These are phyloP conservation scores for Periphyllus acericola DNA, from an alignment of 2,888 invertebrate species.

Conservation along the genomic window DNA sequence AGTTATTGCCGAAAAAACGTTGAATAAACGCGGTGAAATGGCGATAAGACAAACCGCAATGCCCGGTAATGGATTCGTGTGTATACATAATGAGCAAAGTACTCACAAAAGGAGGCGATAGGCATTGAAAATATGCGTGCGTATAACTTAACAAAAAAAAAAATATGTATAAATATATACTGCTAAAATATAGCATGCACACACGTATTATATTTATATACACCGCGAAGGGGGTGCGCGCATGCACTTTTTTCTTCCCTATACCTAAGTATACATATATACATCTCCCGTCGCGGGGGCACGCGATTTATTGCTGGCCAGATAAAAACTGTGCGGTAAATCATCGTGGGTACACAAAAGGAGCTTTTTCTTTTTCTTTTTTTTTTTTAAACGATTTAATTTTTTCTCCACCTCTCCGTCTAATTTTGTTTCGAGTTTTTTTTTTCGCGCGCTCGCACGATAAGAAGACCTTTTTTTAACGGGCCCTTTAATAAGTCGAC, in stretches of 20 bases:
- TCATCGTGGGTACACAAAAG: constrained; percentile 58
- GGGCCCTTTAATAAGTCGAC: constrained; percentile 59
- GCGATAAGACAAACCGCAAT: constrained; percentile 60
- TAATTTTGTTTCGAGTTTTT: constrained; percentile 47
- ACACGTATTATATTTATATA: constrained; percentile 9
- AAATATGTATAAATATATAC: constrained; percentile 7
- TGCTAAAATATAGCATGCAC: not conserved
- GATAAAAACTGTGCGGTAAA: constrained; percentile 60
- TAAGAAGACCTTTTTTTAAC: constrained; percentile 42
- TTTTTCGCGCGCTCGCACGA: constrained; percentile 27
- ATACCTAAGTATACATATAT: no score
- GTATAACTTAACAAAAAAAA: constrained; percentile 27
- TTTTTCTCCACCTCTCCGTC: constrained; percentile 46
- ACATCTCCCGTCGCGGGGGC: not conserved
- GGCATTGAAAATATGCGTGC: constrained; percentile 50
- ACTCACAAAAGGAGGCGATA: constrained; percentile 44
- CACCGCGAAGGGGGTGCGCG: constrained; percentile 42
- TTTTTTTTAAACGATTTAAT: constrained; percentile 60
- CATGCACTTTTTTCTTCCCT: constrained; percentile 21
- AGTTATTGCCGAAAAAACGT: constrained; percentile 61
- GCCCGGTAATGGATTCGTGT: constrained; percentile 61
- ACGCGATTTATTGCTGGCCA: constrained; percentile 56
- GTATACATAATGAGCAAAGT: constrained; percentile 60
- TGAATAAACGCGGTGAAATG: constrained; percentile 58
- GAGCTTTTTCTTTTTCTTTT: constrained; percentile 49